Base-by-base conservation (phyloP, 2,113 vertebrate genomes). In the Sebastes fasciatus region DNA sequence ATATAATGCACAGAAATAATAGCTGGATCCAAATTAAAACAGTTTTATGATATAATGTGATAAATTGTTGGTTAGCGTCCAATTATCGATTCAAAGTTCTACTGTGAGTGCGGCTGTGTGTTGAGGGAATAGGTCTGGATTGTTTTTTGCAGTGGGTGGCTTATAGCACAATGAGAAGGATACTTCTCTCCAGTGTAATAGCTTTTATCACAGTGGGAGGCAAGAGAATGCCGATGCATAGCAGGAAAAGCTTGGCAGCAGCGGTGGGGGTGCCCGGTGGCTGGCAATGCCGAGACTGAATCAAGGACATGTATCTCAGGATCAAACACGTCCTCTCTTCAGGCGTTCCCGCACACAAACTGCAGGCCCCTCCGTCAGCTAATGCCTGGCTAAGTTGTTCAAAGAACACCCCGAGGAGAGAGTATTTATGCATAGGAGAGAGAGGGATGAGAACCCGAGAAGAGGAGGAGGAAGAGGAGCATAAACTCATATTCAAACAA, bases 261-360 rank as follows among this genome's bases (percentile, higher is more conserved):
- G 82, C 11, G 13, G 87, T 63, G 80, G 76, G 89, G 88, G 74
- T 74, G 80, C 80, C 75, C n/a, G 54, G 75, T 79, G 81, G 77
- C 86, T 90, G 84, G 84, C 61, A 19, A 79, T 70, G 68, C 84
- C 10, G 52, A 88, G 76, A 89, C 88, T 86, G 83, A 88, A 92
- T 89, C 91, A 92, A 92, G 91, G 92, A 93, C 92, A 87, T 91
- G 85, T 89, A 92, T 91, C 91, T 93, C 84, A 84, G 85, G 90
- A 94, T 95, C 93, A 93, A 91, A 92, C 78, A 70, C 57, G 83
- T 83, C 91, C 93, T 94, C 94, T 93, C 92, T 93, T 92, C 86
- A 93, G 84, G 84, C 88, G 34, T 83, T 92, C 87, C 83, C 74
- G 78, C 83, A 34, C 34, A 48, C 79, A 88, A 91, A 87, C 88